These are phyloP conservation scores for Anthopleura xanthogrammica DNA, from an alignment of 92 coral and sea anemone species.

Conservation along the genomic window DNA sequence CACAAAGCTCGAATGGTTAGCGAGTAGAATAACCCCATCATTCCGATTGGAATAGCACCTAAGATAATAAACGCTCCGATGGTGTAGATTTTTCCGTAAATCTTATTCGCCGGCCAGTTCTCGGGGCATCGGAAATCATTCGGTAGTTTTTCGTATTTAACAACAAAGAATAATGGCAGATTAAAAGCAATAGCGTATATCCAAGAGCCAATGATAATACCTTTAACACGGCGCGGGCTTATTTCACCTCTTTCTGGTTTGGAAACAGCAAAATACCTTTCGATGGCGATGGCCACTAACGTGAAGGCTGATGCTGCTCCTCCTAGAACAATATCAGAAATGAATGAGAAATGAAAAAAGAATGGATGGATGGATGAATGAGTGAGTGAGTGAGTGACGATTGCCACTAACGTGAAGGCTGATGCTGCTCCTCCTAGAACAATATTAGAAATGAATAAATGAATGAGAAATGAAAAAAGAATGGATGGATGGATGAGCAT, in stretches of 20 bases:
- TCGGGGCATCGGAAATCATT: conserved; percentile 50
- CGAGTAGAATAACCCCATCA: conserved; percentile 56
- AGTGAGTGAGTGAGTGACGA: not conserved
- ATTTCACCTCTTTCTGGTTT: conserved; percentile 12
- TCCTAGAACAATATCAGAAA: conserved; percentile 1
- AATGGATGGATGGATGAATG: not conserved
- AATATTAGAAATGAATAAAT: too few species aligned
- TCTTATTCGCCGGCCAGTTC: conserved; percentile 25
- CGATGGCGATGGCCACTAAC: conserved; percentile 37
- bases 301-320: conserved; percentile 51
- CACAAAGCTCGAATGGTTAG: conserved; percentile 59
- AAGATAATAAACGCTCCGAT: conserved; percentile 51
- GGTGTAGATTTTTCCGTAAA: conserved; percentile 49
- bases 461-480: too few species aligned
- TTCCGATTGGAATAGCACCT: conserved; percentile 63
- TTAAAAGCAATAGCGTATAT: conserved; percentile 34
- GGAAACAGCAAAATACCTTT: conserved; percentile 34
- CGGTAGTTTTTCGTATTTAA: conserved; percentile 15
- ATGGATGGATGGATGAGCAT: not conserved
- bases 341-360: too few species aligned
- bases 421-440: conserved; percentile 41
- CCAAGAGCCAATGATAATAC: conserved; percentile 39
- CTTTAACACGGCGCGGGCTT: conserved; percentile 19
- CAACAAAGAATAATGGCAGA: conserved; percentile 31
- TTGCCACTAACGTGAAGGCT: conserved; percentile 29